Percentiles rank a stretch among this genome's conserved stretches.
Evolutionary conservation across 2,888 invertebrate genomes (phyloP).

Genomic region (Hirtodrosophila histrioides): DNA sequence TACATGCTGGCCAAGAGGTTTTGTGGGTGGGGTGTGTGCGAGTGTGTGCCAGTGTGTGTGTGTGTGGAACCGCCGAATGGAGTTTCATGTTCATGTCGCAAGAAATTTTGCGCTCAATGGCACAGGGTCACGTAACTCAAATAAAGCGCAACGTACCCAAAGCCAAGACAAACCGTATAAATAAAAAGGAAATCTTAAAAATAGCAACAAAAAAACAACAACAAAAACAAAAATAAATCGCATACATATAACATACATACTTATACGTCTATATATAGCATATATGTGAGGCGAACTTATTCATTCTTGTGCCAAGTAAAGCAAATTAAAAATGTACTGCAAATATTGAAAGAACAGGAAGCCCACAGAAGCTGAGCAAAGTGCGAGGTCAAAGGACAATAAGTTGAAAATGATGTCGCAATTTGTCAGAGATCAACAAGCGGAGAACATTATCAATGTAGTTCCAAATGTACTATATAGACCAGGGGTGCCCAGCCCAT

Average conservation of each 20-base stretch:
- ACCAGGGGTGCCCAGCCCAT: too few species aligned
- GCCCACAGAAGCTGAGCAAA: background rate
- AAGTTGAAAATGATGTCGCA: background rate
- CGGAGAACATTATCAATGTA: background rate
- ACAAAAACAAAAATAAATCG: constrained; percentile 10
- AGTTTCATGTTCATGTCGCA: constrained; percentile 75
- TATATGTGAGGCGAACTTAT: background rate
- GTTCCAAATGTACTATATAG: too few species aligned
- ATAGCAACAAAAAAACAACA: constrained; percentile 15
- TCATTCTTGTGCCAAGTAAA: constrained; percentile 23
- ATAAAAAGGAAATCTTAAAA: constrained; percentile 11
- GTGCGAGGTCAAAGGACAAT: background rate
- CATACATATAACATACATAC: too few species aligned
- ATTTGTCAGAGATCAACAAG: background rate
- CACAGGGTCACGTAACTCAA: constrained; percentile 78
- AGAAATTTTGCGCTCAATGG: constrained; percentile 73
- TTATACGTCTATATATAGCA: background rate
- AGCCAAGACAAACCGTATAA: constrained; percentile 43
- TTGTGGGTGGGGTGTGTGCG: constrained; percentile 11
- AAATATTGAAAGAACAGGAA: constrained; percentile 33
- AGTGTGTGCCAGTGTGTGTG: constrained; percentile 42
- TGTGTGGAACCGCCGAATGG: constrained; percentile 29
- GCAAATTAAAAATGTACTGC: constrained; percentile 49
- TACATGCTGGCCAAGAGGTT: constrained; percentile 7
- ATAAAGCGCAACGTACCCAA: constrained; percentile 71